Evolutionary conservation across 2,888 invertebrate species (phyloP), one percentile per base, ranked within the genome.

Genomic region (Pollenia amentaria): DNA sequence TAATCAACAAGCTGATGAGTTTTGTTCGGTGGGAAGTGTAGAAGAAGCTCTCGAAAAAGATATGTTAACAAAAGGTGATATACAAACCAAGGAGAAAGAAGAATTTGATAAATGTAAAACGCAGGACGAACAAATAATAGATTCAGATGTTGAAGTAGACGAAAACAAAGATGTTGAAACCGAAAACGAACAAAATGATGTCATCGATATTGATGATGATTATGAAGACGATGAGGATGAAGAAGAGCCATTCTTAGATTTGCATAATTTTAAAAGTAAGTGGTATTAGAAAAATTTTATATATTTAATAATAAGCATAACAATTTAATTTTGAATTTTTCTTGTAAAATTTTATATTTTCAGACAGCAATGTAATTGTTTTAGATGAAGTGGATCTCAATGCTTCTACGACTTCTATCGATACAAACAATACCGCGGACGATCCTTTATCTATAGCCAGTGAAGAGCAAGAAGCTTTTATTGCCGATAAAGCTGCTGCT

Each of bases 401-500:
- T 87, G 88, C 89, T 6, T 90, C 91, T n/a, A 84, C 90, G 9
- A 89, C 89, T 12, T 91, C 91, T 14, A 9, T 76, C 3, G 93
- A 93, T 64, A 91, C 91, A 1, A 82, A 90, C 48, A 84, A 84
- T 14, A 87, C 87, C 8, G 89, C 90, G 18, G 93, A 93, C 88
- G 93, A 93, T 90, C 93, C 93, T 0, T 85, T 93, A 82, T 93
- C 93, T n/a, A 91, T 93, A 60, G 93, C 93, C 65, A 92, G 92
- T 10, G 91, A 89, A 21, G 88, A 89, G 42, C 89, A 88, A 42
- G 89, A 89, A 46, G 62, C 89, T 18, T 76, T 86, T 70, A 62
- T 75, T 29, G 73, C 75, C 4, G 77, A 84, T 67, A 85, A 88
- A 62, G 60, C 70, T n/a, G 80, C 88, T 9, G 83, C 77, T 42